phyloP scores from a whole-genome alignment of 2,888 invertebrate genomes.

The Deilephila porcellus region DNA sequence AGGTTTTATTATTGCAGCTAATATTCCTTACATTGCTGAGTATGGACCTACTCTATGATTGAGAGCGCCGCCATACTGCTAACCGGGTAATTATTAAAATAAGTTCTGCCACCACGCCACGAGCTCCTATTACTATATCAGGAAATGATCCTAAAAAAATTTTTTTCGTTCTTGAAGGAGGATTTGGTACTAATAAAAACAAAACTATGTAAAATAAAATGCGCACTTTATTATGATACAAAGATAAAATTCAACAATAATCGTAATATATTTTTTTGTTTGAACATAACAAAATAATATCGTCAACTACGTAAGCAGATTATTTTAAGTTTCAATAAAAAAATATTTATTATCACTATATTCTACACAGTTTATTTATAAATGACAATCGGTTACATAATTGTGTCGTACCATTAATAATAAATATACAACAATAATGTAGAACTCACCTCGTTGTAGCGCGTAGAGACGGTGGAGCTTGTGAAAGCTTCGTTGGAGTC shows the following conservation, averaged over 20 bases:
- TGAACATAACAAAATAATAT: background rate
- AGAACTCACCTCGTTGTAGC: constrained; percentile 60
- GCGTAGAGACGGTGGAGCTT: constrained; percentile 40
- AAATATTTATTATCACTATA: background rate
- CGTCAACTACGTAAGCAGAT: background rate
- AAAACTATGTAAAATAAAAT: background rate
- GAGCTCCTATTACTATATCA: too few relatives aligned
- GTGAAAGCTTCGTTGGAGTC: constrained; percentile 39
- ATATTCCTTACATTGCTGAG: too few relatives aligned
- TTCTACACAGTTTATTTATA: constrained; percentile 7
- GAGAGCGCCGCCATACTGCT: too few relatives aligned
- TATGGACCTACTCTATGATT: too few relatives aligned
- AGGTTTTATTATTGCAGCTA: too few relatives aligned
- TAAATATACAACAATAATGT: constrained; percentile 7
- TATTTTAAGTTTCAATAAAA: background rate
- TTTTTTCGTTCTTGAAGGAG: too few relatives aligned
- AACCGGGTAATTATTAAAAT: too few relatives aligned
- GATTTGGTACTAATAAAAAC: background rate
- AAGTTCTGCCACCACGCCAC: too few relatives aligned
- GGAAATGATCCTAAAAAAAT: too few relatives aligned
- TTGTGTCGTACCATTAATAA: background rate
- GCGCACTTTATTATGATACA: constrained; percentile 5
- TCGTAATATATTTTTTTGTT: background rate
- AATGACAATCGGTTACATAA: background rate
- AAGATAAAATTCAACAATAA: background rate